Conservation (phyloP, 2,113 vertebrate genomes). For the Heptranchias perlo region DNA sequence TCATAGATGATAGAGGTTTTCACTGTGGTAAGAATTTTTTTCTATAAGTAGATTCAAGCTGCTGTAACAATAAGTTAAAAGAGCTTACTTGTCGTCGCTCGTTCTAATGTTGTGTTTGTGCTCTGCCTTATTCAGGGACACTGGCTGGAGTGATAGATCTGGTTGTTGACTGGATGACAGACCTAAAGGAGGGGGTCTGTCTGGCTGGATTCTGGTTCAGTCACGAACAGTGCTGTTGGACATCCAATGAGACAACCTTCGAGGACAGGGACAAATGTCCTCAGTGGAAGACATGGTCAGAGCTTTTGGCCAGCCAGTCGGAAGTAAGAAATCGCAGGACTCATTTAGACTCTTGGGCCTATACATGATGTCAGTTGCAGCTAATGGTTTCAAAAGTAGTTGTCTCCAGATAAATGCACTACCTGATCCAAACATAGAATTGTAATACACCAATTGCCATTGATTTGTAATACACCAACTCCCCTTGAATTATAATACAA, state of each 20-base stretch:
- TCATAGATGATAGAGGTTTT: neutral
- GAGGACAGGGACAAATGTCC: constrained; percentile 94
- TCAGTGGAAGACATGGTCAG: constrained; percentile 95
- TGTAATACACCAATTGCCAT: neutral
- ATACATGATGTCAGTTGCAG: neutral
- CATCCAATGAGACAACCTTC: constrained; percentile 88
- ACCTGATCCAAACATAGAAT: neutral
- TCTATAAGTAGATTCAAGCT: neutral
- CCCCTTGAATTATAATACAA: no score
- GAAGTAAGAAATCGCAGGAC: constrained; percentile 59
- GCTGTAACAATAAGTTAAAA: neutral
- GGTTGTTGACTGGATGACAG: constrained; percentile 97
- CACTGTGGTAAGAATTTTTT: no score
- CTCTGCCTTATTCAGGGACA: constrained; percentile 62
- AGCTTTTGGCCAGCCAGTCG: constrained; percentile 78
- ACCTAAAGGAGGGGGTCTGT: constrained; percentile 94
- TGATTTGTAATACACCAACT: no score
- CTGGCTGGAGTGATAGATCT: constrained; percentile 93
- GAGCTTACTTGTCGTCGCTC: neutral
- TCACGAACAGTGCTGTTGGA: constrained; percentile 98
- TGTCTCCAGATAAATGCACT: neutral
- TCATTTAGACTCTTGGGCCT: neutral
- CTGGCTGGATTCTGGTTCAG: constrained; percentile 92
- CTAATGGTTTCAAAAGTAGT: neutral
- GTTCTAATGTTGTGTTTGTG: constrained; percentile 34